Evolutionary conservation across 1,140 invertebrate genomes (phyloP).

Genomic region (Cataglyphis hispanica): DNA sequence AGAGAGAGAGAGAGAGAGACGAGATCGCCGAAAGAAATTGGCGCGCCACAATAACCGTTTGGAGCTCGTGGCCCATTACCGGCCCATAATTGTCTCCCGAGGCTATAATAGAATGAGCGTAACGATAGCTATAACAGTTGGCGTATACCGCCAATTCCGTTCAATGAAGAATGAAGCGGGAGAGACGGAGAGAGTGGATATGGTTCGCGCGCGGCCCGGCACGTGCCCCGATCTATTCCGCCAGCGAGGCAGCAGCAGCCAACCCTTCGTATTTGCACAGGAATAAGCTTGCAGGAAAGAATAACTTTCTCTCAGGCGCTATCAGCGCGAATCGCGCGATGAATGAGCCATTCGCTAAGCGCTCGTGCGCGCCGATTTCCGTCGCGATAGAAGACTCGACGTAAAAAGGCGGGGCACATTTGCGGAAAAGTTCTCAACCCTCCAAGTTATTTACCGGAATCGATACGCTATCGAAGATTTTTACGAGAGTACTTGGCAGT

Average conservation of each 20-base stretch:
- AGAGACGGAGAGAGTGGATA: conserved; percentile 56
- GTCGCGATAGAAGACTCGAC: conserved; percentile 23
- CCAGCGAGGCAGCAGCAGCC: conserved; percentile 27
- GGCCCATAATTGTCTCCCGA: conserved; percentile 56
- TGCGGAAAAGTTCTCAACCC: conserved; percentile 32
- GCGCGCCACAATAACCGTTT: conserved; percentile 49
- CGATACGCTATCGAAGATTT: neutral
- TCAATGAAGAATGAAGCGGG: conserved; percentile 62
- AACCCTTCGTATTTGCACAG: conserved; percentile 55
- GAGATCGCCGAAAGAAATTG: conserved; percentile 46
- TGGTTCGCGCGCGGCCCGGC: conserved; percentile 34
- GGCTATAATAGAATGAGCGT: conserved; percentile 61
- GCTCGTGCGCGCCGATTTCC: conserved; percentile 54
- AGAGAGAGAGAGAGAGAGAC: neutral
- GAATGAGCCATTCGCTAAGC: conserved; percentile 58
- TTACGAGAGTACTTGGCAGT: neutral
- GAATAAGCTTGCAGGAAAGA: conserved; percentile 60
- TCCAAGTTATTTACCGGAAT: neutral
- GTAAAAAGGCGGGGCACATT: neutral
- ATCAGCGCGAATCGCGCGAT: conserved; percentile 52
- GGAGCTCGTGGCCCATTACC: conserved; percentile 36
- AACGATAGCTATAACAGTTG: conserved; percentile 58
- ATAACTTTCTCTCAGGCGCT: conserved; percentile 34
- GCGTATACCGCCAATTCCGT: conserved; percentile 54
- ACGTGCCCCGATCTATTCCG: conserved; percentile 56